phyloP scores from a whole-genome alignment of 2,888 invertebrate species.

The Phaedon cochleariae region DNA sequence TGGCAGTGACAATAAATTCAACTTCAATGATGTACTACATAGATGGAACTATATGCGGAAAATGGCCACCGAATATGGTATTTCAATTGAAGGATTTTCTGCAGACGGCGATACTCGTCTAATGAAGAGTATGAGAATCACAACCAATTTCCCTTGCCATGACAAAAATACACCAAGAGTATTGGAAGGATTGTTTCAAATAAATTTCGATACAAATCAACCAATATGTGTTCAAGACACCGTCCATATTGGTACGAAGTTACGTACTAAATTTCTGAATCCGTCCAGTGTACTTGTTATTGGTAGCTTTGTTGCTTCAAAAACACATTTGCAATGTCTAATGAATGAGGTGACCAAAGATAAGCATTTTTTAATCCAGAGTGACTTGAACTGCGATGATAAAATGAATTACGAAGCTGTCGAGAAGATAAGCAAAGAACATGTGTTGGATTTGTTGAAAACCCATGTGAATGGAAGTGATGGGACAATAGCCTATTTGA shows the following conservation, averaged over 20 bases:
- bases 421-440: no score
- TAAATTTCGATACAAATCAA: background rate
- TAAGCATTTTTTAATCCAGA: slow-evolving; percentile 30
- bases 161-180: background rate
- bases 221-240: slow-evolving; percentile 17
- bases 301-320: background rate
- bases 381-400: no score
- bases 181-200: background rate
- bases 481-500: no score
- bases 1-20: slow-evolving; percentile 36
- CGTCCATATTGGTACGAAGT: slow-evolving; percentile 22
- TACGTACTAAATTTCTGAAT: slow-evolving; percentile 15
- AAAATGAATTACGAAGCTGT: no score
- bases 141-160: background rate
- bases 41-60: no score
- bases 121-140: slow-evolving; percentile 18
- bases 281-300: background rate
- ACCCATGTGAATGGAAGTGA: no score
- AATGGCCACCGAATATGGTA: slow-evolving; percentile 10
- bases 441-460: no score
- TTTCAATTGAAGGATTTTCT: slow-evolving; percentile 24
- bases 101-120: slow-evolving; percentile 22
- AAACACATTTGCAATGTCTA: background rate
- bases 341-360: slow-evolving; percentile 38
- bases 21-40: no score